Evolutionary conservation across 2,113 vertebrate species (phyloP).

Genomic region (Poicephalus gulielmi): DNA sequence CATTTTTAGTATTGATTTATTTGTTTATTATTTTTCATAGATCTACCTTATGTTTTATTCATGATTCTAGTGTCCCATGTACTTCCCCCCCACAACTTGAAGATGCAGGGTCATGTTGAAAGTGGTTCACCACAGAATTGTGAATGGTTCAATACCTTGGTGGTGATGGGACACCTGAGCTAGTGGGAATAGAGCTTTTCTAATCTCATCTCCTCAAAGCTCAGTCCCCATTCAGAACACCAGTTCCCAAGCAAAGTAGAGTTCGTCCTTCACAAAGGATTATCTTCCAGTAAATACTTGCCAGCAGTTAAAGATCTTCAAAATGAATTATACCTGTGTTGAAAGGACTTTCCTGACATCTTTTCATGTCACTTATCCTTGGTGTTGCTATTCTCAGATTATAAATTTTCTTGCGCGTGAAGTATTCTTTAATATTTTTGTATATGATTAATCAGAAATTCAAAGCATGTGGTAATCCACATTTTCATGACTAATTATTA

Average conservation of each 20-base stretch:
- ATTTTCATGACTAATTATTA: neutral
- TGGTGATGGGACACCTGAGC: neutral
- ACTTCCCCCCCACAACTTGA: neutral
- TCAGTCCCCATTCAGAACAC: neutral
- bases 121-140: neutral
- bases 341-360: neutral
- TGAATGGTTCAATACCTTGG: neutral
- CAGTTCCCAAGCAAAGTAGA: neutral
- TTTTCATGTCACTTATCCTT: neutral
- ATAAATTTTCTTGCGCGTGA: neutral
- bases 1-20: neutral
- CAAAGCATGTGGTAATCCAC: neutral
- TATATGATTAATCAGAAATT: neutral
- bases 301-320: neutral
- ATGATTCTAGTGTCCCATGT: neutral
- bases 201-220: neutral
- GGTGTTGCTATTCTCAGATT: neutral
- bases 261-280: neutral
- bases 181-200: neutral
- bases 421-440: neutral
- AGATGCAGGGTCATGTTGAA: neutral
- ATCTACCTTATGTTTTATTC: neutral
- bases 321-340: accelerated
- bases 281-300: neutral
- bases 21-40: neutral